Evolutionary conservation across 2,113 vertebrate genomes (phyloP).

Genomic region (Paralichthys olivaceus): DNA sequence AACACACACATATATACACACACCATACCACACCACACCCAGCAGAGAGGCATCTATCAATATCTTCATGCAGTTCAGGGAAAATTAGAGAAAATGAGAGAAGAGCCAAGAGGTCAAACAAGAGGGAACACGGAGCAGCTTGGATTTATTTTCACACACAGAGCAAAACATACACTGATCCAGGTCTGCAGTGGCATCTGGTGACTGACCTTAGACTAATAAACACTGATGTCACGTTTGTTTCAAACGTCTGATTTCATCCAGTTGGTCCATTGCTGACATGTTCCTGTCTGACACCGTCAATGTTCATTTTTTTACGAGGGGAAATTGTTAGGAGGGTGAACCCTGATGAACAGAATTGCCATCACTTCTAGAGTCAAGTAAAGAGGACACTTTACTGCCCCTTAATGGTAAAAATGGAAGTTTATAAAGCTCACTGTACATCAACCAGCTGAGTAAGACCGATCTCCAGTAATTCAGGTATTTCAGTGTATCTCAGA

Average conservation of each 20-base stretch:
- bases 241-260: too few relatives aligned
- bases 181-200: not conserved
- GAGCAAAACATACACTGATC: not conserved
- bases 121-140: not conserved
- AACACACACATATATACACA: not conserved
- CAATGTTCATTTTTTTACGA: not conserved
- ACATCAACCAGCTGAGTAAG: too few relatives aligned
- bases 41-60: constrained; percentile 45
- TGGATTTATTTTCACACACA: not conserved
- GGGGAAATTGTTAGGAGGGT: too few relatives aligned
- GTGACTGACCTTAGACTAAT: not conserved
- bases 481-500: too few relatives aligned
- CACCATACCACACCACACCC: not conserved
- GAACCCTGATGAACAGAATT: too few relatives aligned
- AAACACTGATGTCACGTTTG: not conserved
- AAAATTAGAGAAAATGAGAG: constrained; percentile 12
- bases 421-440: too few relatives aligned
- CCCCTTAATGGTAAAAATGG: too few relatives aligned
- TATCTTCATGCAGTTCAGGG: constrained; percentile 39
- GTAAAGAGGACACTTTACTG: too few relatives aligned
- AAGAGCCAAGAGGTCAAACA: constrained; percentile 43
- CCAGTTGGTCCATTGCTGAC: not conserved
- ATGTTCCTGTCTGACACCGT: not conserved
- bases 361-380: too few relatives aligned
- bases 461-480: too few relatives aligned